Evolutionary conservation across 2,888 invertebrate genomes (phyloP).

Genomic region (Ichneumoninae sp.): DNA sequence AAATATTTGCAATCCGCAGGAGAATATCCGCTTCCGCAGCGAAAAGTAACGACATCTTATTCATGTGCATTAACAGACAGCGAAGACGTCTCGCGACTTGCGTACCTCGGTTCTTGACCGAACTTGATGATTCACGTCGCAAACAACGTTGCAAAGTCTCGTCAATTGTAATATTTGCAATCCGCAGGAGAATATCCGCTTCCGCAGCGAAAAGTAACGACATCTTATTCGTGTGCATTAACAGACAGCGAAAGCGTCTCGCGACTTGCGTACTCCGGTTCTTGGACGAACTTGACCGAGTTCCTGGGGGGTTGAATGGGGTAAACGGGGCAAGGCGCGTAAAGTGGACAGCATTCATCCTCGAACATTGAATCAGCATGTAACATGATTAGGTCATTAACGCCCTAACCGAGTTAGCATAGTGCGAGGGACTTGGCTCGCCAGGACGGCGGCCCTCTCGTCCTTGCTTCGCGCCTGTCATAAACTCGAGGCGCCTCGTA

Average conservation of each 20-base stretch:
- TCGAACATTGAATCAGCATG: slow-evolving; percentile 84
- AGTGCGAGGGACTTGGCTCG: slow-evolving; percentile 83
- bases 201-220: too few species aligned
- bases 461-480: slow-evolving; percentile 78
- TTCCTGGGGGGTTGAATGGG: slow-evolving; percentile 78
- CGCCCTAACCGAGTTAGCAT: slow-evolving; percentile 83
- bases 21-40: neutral
- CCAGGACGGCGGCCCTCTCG: slow-evolving; percentile 75
- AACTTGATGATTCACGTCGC: slow-evolving; percentile 77
- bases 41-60: neutral
- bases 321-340: slow-evolving; percentile 82
- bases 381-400: slow-evolving; percentile 84
- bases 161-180: too few species aligned
- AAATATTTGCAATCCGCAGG: neutral
- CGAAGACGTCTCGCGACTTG: neutral
- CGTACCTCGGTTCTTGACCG: slow-evolving; percentile 70
- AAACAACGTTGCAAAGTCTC: too few species aligned
- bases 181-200: too few species aligned
- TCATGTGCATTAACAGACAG: neutral
- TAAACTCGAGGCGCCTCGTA: slow-evolving; percentile 70
- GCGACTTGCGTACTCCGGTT: slow-evolving; percentile 54
- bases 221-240: neutral
- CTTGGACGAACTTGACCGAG: slow-evolving; percentile 82
- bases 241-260: neutral
- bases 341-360: slow-evolving; percentile 84